phyloP scores from a whole-genome alignment of 2,113 vertebrate species.

The Uria lomvia region DNA sequence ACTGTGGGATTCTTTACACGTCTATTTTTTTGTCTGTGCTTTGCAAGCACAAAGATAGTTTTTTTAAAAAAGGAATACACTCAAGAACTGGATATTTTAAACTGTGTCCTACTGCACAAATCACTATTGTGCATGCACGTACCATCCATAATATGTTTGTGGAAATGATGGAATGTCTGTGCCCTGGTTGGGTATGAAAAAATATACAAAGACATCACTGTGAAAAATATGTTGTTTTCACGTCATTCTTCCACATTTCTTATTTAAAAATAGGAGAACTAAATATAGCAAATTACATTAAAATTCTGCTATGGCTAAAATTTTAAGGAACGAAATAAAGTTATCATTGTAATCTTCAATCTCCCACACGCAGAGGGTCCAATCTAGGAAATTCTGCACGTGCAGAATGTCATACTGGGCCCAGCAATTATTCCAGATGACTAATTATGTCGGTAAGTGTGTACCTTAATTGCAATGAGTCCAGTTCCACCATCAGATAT shows the following conservation, averaged over 20 bases:
- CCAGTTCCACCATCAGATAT: conserved; percentile 65
- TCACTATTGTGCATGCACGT: not conserved
- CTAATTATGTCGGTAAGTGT: conserved; percentile 42
- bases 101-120: not conserved
- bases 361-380: not conserved
- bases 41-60: not conserved
- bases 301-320: not conserved
- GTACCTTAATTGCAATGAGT: conserved; percentile 64
- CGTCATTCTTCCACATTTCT: not conserved
- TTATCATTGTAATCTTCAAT: not conserved
- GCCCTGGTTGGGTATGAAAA: not conserved
- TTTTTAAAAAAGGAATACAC: not conserved
- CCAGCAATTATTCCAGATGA: conserved; percentile 25
- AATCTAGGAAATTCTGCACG: not conserved
- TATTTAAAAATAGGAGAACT: not conserved
- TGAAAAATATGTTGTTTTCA: not conserved
- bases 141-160: accelerated
- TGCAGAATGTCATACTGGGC: conserved; percentile 5
- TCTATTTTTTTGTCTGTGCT: not conserved
- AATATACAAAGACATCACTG: not conserved
- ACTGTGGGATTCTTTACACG: not conserved
- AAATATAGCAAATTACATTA: not conserved
- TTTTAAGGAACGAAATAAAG: not conserved
- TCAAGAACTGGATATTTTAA: not conserved
- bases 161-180: not conserved